A percentile compares a stretch with the other conserved stretches of the same genome.
Conservation (phyloP, 2,888 invertebrate genomes). For the Idaea biselata region DNA sequence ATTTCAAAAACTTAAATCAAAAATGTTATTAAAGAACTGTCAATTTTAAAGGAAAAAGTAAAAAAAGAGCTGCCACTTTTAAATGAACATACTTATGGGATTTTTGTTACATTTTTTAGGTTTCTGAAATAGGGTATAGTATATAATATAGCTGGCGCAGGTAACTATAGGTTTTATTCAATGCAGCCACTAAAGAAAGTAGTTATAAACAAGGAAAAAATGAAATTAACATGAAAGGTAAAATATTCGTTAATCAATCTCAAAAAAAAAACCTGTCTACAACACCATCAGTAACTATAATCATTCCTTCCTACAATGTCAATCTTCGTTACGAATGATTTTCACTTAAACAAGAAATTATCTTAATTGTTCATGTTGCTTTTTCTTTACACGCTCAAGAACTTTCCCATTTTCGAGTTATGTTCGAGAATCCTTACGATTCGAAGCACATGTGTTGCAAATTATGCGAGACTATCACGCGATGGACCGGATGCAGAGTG, state of each 20-base stretch:
- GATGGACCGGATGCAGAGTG: conserved; percentile 32
- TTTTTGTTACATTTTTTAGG: too few species aligned
- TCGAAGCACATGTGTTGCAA: conserved; percentile 12
- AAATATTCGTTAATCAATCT: neutral
- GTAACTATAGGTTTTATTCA: neutral
- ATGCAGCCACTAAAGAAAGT: neutral
- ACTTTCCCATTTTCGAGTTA: conserved; percentile 10
- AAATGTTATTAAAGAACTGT: too few species aligned
- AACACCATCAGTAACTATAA: neutral
- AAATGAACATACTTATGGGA: too few species aligned
- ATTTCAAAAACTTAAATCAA: too few species aligned
- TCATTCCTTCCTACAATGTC: conserved; percentile 25
- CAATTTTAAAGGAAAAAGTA: too few species aligned
- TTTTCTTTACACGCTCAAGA: conserved; percentile 5
- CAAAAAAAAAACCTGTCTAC: neutral
- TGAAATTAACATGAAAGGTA: neutral
- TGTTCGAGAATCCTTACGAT: conserved; percentile 30
- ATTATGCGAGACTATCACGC: conserved; percentile 38
- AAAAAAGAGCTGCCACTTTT: too few species aligned
- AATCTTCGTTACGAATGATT: conserved; percentile 9
- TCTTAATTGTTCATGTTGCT: neutral
- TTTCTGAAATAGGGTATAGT: too few species aligned
- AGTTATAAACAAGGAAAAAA: neutral
- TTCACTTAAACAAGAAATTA: conserved; percentile 7
- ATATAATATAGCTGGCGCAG: neutral